phyloP scores from a whole-genome alignment of 2,888 invertebrate species.

The Cistogaster globosa region DNA sequence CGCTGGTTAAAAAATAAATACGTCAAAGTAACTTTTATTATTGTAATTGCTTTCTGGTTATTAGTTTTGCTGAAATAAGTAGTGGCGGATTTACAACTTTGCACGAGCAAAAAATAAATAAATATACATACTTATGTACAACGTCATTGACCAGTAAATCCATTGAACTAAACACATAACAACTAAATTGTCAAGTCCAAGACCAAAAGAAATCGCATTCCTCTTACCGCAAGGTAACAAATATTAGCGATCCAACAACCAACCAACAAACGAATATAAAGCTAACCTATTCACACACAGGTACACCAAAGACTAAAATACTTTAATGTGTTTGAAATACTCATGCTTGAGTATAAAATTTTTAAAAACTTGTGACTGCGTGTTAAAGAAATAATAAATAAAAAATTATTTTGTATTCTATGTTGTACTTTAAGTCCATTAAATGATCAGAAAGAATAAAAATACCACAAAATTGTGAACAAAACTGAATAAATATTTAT shows the following conservation, averaged over 20 bases:
- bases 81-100: slow-evolving; percentile 41
- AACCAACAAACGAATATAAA: slow-evolving; percentile 11
- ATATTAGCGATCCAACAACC: slow-evolving; percentile 49
- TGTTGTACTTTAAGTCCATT: slow-evolving; percentile 59
- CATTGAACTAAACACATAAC: slow-evolving; percentile 63
- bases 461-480: slow-evolving; percentile 32
- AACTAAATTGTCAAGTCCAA: slow-evolving; percentile 71
- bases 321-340: neutral
- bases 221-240: slow-evolving; percentile 70
- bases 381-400: neutral
- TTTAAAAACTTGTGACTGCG: neutral
- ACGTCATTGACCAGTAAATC: slow-evolving; percentile 70
- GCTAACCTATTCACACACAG: slow-evolving; percentile 8
- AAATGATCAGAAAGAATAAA: slow-evolving; percentile 52
- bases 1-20: neutral
- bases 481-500: slow-evolving; percentile 67
- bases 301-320: neutral
- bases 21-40: slow-evolving; percentile 1
- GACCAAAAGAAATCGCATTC: slow-evolving; percentile 72
- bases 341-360: neutral
- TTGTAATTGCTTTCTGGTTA: slow-evolving; percentile 5
- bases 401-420: slow-evolving; percentile 52
- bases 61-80: slow-evolving; percentile 15
- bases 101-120: slow-evolving; percentile 32
- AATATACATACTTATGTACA: slow-evolving; percentile 2